Evolutionary conservation across 1,140 invertebrate species (phyloP), one percentile per base, ranked within the genome.

Genomic region (Asbolus verrucosus): DNA sequence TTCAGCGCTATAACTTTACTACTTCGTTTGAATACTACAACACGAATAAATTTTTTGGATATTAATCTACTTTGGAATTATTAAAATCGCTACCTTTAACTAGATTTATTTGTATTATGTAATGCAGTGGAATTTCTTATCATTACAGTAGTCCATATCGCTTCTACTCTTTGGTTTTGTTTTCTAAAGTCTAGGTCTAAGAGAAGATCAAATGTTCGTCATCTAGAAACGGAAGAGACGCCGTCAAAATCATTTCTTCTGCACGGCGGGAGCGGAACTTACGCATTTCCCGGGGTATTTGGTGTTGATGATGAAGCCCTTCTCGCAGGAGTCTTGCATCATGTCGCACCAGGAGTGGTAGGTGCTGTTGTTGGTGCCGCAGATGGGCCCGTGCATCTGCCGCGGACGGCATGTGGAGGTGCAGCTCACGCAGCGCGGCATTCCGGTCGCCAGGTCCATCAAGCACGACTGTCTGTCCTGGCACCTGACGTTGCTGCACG

Each of bases 311-410:
- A 92, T 89, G 69, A 87, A 87, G 19, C 92, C 91, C n/a, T 87
- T 92, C 72, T 85, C 85, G 81, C 95, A 97, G 0, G 94, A 88
- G 73, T 92, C 91, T 74, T 91, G 87, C 75, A 92, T 88, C 87
- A 96, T 91, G 72, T 94, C 89, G 83, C 94, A 96, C 90, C 92
- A 94, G 36, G 92, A 94, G 16, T 86, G 84, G 82, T 96, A 96
- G 0, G 93, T 95, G 72, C 86, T 87, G 74, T 92, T 90, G 81
- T 97, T 94, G 46, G 86, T 87, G 54, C 92, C 94, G 83, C 95
- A 97, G 38, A 97, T 79, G 59, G 76, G 83, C 76, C 76, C 84
- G 78, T 67, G 84, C 82, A 71, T 83, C 78, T 79, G 85, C 77
- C 75, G 83, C 75, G 74, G 74, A 31, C 84, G 82, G 76, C 88